phyloP scores from a whole-genome alignment of 2,888 invertebrate genomes.

The Myopa testacea region DNA sequence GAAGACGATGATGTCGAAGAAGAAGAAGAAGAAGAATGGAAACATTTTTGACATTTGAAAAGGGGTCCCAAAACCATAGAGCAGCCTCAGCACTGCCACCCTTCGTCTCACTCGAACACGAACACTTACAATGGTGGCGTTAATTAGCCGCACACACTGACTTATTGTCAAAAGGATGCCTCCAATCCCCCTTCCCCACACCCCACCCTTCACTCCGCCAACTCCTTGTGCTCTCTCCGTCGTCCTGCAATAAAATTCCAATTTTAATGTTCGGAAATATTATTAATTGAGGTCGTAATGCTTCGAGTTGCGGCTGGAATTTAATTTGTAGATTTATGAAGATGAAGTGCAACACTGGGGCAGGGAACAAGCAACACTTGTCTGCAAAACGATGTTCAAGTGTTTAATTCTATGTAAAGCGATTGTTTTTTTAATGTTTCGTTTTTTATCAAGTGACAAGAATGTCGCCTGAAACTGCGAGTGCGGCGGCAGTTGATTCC shows the following conservation, averaged over 20 bases:
- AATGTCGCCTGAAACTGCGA: constrained; percentile 6
- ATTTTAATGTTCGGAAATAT: constrained; percentile 47
- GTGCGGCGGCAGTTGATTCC: neutral
- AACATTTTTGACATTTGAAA: neutral
- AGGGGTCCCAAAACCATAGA: neutral
- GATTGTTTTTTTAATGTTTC: neutral
- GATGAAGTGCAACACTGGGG: constrained; percentile 23
- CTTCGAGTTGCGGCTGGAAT: constrained; percentile 41
- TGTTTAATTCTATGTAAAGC: constrained; percentile 25
- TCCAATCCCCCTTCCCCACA: neutral
- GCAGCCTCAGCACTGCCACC: too few relatives aligned
- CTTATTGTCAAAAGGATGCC: constrained; percentile 25
- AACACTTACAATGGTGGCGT: constrained; percentile 49
- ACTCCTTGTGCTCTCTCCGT: constrained; percentile 49
- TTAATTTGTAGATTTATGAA: constrained; percentile 46
- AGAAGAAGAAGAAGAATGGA: neutral
- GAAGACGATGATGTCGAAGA: neutral
- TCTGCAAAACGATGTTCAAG: constrained; percentile 12
- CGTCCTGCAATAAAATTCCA: constrained; percentile 45
- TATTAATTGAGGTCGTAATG: constrained; percentile 47
- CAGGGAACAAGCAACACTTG: constrained; percentile 15
- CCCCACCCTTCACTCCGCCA: neutral
- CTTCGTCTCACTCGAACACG: neutral
- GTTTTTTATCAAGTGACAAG: neutral
- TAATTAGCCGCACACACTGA: constrained; percentile 56